These are phyloP conservation scores for Nycticebus coucang DNA, from an alignment of 2,113 vertebrate species.

Conservation along the genomic window DNA sequence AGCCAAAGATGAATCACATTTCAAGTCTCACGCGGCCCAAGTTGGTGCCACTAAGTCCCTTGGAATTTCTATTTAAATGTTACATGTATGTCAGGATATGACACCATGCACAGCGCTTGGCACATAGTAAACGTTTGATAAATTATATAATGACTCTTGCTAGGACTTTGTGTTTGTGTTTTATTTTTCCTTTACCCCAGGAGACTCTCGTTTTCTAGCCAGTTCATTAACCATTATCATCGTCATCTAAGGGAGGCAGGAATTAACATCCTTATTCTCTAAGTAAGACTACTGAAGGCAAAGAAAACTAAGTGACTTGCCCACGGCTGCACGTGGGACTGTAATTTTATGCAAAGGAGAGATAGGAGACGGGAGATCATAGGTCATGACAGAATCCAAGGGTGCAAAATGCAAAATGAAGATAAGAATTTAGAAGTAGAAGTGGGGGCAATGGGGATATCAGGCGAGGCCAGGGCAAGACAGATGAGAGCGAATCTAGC, in stretches of 20 bases:
- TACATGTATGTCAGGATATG: not conserved
- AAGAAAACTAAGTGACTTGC: not conserved
- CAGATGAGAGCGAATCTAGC: not conserved
- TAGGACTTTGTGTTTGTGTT: constrained; percentile 22
- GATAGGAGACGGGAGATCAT: not conserved
- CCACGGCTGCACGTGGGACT: not conserved
- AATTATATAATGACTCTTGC: not conserved
- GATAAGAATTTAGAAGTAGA: not conserved
- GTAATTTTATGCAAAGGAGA: not conserved
- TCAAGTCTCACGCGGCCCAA: not conserved
- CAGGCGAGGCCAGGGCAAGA: not conserved
- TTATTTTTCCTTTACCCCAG: constrained; percentile 28
- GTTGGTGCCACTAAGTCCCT: not conserved
- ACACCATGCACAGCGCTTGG: not conserved
- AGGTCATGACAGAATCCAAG: not conserved
- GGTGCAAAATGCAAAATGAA: not conserved
- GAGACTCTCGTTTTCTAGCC: not conserved
- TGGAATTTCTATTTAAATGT: not conserved
- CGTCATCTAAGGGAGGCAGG: not conserved
- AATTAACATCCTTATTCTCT: not conserved
- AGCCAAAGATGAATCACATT: not conserved
- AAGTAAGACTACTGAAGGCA: not conserved
- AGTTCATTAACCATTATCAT: not conserved
- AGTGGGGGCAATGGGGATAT: not conserved
- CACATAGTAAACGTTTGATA: not conserved